These are phyloP conservation scores for Platysternon megacephalum DNA, from an alignment of 2,113 vertebrate species.

Conservation along the genomic window DNA sequence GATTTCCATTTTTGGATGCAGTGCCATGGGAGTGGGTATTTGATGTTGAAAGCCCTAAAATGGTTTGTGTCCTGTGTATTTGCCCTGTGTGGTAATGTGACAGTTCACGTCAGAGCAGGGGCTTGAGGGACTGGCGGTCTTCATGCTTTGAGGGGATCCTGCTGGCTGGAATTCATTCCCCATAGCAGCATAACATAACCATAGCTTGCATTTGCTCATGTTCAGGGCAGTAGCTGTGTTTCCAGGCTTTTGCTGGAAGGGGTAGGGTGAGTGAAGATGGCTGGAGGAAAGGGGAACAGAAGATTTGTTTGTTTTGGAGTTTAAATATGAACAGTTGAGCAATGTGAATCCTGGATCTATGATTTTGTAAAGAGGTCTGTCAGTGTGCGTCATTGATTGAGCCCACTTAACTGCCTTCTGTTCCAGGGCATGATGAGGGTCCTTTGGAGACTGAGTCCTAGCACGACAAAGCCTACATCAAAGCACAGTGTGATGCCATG, in stretches of 20 bases:
- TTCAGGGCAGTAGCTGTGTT: not conserved
- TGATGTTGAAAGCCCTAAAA: not conserved
- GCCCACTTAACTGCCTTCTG: slow-evolving; percentile 25
- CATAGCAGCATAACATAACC: not conserved
- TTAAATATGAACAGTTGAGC: not conserved
- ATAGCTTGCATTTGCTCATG: not conserved
- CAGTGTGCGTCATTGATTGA: not conserved
- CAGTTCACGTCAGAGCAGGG: not conserved
- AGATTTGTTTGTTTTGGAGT: not conserved
- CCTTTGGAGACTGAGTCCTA: not conserved
- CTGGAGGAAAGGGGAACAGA: not conserved
- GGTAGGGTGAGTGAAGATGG: not conserved
- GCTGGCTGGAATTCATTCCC: too few species aligned
- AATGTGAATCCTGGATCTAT: not conserved
- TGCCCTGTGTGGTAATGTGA: not conserved
- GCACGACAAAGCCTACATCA: not conserved
- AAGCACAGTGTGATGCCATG: not conserved
- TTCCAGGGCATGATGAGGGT: slow-evolving; percentile 25
- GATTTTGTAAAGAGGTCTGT: not conserved
- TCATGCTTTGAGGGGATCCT: not conserved
- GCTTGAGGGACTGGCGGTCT: not conserved
- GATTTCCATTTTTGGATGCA: not conserved
- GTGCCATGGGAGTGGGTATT: not conserved
- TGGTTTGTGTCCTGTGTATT: not conserved
- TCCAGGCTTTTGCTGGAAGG: not conserved